A percentile compares a stretch with the other conserved stretches of the same genome.
Evolutionary conservation across 2,113 vertebrate species (phyloP).

Genomic region (Solenodon paradoxus): DNA sequence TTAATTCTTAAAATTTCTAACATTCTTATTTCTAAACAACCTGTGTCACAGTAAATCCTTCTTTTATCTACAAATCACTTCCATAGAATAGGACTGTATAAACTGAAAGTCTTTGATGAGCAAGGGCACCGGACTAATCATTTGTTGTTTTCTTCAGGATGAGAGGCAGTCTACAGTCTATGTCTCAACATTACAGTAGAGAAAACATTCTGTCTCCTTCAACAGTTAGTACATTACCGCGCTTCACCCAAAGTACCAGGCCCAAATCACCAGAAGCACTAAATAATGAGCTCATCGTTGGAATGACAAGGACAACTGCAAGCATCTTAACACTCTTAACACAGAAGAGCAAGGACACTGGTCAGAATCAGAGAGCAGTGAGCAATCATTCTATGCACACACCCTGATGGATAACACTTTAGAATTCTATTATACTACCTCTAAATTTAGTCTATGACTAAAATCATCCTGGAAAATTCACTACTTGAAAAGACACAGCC

Average conservation of each 20-base stretch:
- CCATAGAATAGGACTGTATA: conserved; percentile 72
- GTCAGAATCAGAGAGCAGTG: conserved; percentile 49
- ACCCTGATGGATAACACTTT: conserved; percentile 9
- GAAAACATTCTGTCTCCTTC: conserved; percentile 72
- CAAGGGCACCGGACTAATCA: conserved; percentile 86
- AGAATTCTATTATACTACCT: conserved; percentile 53
- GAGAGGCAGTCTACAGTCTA: conserved; percentile 87
- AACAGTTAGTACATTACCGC: conserved; percentile 82
- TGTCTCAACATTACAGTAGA: conserved; percentile 83
- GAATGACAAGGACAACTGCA: conserved; percentile 57
- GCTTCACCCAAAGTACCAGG: conserved; percentile 81
- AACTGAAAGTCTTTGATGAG: conserved; percentile 73
- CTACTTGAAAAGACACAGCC: not conserved
- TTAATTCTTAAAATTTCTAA: conserved; percentile 45
- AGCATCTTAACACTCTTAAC: conserved; percentile 56
- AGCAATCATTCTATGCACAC: conserved; percentile 27
- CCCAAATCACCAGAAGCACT: conserved; percentile 76
- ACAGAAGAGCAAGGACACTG: conserved; percentile 64
- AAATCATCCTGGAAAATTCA: conserved; percentile 54
- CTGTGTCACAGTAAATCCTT: conserved; percentile 83
- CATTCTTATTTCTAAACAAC: conserved; percentile 72
- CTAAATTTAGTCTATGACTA: conserved; percentile 64
- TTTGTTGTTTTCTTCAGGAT: conserved; percentile 89
- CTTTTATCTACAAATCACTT: conserved; percentile 78
- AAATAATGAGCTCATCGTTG: conserved; percentile 75